phyloP scores from a whole-genome alignment of 1,140 invertebrate species.

The Idris sp. region DNA sequence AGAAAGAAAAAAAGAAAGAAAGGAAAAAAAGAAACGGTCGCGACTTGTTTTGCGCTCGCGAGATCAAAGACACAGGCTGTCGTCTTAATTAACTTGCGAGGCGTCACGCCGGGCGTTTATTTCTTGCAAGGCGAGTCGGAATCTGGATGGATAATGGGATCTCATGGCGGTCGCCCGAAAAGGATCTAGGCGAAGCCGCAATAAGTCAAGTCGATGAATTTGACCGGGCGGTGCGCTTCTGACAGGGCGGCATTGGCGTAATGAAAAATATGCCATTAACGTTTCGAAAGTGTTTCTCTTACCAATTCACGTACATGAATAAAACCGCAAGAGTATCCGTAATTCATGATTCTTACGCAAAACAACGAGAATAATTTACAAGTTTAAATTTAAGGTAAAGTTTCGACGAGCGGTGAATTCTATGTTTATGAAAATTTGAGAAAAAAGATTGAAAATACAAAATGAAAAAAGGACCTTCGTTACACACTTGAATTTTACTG shows the following conservation, averaged over 20 bases:
- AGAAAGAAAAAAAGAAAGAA: too few species aligned
- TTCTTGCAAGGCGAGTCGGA: slow-evolving; percentile 45
- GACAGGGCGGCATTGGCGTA: slow-evolving; percentile 48
- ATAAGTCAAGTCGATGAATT: slow-evolving; percentile 59
- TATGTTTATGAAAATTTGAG: too few species aligned
- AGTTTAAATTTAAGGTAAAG: too few species aligned
- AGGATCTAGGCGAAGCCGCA: slow-evolving; percentile 49
- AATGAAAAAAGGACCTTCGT: too few species aligned
- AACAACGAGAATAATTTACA: too few species aligned
- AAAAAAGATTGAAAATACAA: too few species aligned
- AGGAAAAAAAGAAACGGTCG: too few species aligned
- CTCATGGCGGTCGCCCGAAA: slow-evolving; percentile 37
- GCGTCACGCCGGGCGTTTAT: slow-evolving; percentile 52
- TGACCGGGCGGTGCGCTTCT: slow-evolving; percentile 35
- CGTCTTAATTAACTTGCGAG: slow-evolving; percentile 52
- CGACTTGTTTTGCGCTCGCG: slow-evolving; percentile 2
- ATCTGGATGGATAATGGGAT: slow-evolving; percentile 53
- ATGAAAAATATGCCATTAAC: slow-evolving; percentile 63
- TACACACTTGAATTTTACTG: too few species aligned
- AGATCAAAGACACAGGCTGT: slow-evolving; percentile 48
- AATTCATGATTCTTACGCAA: slow-evolving; percentile 1
- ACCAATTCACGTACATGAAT: slow-evolving; percentile 32
- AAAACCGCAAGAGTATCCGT: not conserved
- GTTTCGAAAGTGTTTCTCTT: slow-evolving; percentile 48
- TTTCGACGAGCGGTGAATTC: too few species aligned